Evolutionary conservation across 1,140 invertebrate species (phyloP), one percentile per base, ranked within the genome.

Genomic region (Hylyphantes graminicola): DNA sequence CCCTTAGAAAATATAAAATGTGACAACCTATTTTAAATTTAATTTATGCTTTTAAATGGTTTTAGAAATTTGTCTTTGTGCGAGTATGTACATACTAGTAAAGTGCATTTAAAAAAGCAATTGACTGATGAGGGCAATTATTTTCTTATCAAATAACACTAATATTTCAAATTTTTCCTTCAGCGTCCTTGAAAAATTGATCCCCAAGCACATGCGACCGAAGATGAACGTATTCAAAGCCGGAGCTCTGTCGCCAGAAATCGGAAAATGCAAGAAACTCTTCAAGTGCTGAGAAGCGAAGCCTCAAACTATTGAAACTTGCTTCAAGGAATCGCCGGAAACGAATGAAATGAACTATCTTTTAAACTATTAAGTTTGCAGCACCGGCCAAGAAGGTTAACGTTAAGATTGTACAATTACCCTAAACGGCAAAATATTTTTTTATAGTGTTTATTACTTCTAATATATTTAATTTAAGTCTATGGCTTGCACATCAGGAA

Each of bases 141-240:
- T 35, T 35, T 35, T 35, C 35, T 35, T 35, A 35, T 35, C 35
- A 35, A 35, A 35, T 35, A 35, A 35, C 35, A 35, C 35, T 35
- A 35, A 35, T 35, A 35, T 35, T 35, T 1, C 35, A 35, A 35
- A 2, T 57, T 15, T 61, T 73, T 76, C 57, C 8, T 75, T 67
- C 63, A 88, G 87, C 19, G 86, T 88, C 12, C 73, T 88, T 12
- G 88, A 88, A 57, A 88, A 88, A 76, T 54, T 88, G 11, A 73
- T 86, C 10, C 88, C 88, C 51, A 81, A 85, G 17, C 87, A 87
- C 87, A 88, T 88, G 88, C 77, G 76, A 51, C 85, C 83, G 51
- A 88, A 88, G 51, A 87, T 88, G 86, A 86, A 86, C 63, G 87
- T 88, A 4, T 87, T 88, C 59, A 88, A 88, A 50, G 81, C 84